A percentile compares a stretch with the other conserved stretches of the same genome.
phyloP scores from a whole-genome alignment of 2,113 vertebrate genomes.

The Ramphastos sulfuratus region DNA sequence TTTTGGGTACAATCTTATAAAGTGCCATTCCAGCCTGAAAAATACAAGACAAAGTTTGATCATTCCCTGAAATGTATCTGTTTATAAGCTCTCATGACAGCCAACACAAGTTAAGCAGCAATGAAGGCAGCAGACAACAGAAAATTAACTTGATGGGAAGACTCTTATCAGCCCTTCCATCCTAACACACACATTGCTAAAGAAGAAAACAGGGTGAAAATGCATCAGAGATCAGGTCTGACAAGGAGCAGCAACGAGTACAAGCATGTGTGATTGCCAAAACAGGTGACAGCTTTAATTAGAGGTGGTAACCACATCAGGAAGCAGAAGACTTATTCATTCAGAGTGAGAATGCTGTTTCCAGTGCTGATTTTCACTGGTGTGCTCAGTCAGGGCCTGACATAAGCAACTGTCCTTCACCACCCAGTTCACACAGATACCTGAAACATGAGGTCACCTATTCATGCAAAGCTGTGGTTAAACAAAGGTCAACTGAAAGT shows the following conservation, averaged over 20 bases:
- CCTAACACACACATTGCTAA: not conserved
- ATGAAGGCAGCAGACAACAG: not conserved
- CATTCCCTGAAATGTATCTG: not conserved
- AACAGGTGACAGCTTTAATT: not conserved
- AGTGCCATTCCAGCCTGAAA: slow-evolving; percentile 97
- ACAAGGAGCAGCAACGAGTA: not conserved
- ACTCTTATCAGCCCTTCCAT: not conserved
- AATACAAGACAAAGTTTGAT: slow-evolving; percentile 25
- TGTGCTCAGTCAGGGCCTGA: not conserved
- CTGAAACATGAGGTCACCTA: not conserved
- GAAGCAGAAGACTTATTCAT: not conserved
- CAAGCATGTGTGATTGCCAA: not conserved
- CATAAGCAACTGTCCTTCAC: not conserved
- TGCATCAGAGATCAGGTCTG: not conserved
- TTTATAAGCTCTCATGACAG: not conserved
- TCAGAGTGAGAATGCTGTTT: not conserved
- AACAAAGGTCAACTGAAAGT: not conserved
- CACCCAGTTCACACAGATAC: not conserved
- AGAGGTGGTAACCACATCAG: not conserved
- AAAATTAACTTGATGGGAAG: not conserved
- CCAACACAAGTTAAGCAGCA: not conserved
- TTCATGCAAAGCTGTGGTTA: not conserved
- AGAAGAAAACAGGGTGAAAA: not conserved
- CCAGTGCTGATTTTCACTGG: not conserved
- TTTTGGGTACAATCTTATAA: slow-evolving; percentile 98